These are phyloP conservation scores for Tiliqua scincoides DNA, from an alignment of 2,113 vertebrate genomes.

Conservation along the genomic window DNA sequence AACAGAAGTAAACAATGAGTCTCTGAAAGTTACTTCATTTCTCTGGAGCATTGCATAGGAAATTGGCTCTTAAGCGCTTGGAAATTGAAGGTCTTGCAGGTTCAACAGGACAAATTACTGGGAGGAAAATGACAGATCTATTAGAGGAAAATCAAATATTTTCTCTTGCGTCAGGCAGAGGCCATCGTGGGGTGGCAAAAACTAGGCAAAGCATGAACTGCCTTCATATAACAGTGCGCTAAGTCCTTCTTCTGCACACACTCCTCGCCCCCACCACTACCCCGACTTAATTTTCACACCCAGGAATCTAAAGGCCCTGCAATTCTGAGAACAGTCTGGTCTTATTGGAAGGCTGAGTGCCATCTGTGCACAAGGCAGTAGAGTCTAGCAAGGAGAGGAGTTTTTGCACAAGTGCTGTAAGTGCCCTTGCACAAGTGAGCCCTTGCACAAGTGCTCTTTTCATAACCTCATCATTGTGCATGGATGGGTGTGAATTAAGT, in stretches of 20 bases:
- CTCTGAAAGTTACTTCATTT: constrained; percentile 71
- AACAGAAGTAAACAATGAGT: constrained; percentile 54
- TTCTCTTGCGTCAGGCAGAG: constrained; percentile 58
- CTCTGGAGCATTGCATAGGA: constrained; percentile 71
- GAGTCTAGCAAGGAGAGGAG: too few species aligned
- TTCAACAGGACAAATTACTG: constrained; percentile 73
- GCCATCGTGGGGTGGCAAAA: constrained; percentile 46
- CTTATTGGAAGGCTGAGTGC: too few species aligned
- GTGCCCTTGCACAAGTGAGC: too few species aligned
- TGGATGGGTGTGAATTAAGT: too few species aligned
- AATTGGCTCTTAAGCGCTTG: constrained; percentile 78
- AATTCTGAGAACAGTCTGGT: too few species aligned
- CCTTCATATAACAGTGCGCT: neutral
- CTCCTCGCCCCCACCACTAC: neutral
- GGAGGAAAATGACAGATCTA: constrained; percentile 70
- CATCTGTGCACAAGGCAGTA: too few species aligned
- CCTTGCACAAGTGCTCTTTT: too few species aligned
- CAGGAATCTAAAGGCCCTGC: too few species aligned
- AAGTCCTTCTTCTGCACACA: neutral
- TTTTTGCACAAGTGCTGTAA: too few species aligned
- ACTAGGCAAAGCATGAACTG: neutral
- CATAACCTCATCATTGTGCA: too few species aligned
- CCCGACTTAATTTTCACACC: too few species aligned
- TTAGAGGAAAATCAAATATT: constrained; percentile 70
- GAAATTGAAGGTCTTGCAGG: constrained; percentile 74